Base-by-base conservation (phyloP, 2,797 vertebrate genomes). In the Sebastes minor region DNA sequence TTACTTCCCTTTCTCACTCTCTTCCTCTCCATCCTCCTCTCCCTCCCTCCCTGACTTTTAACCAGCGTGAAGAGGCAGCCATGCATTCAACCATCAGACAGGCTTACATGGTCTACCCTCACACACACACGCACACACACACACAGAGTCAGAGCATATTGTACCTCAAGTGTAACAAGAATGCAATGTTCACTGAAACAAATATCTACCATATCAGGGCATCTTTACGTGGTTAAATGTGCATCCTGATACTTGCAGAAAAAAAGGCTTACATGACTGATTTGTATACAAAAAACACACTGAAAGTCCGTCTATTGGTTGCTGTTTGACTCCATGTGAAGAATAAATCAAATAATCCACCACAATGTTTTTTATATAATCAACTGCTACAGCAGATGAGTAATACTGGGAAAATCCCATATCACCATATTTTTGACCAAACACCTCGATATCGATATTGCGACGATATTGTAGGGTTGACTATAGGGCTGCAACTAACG, bases 21-120 rank as follows among this genome's bases (percentile, higher is more conserved):
- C 87, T 90, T 85, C 85, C 88, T 84, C 86, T 74, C 81, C 74
- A 65, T 78, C 65, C 82, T 85, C 82, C 81, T 65, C 35, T 75
- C 63, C 72, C 68, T 78, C 69, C 67, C 84, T 82, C 88, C 87
- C 85, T 66, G 88, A 89, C 92, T 94, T 93, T 90, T 93, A 94
- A 95, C 90, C 91, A 95, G 94, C 94, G 93, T 94, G 94, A 94
- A 94, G 92, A 92, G 59, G 92, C 93, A 95, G 92, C 89, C 94
- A 81, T 94, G 94, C 94, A 80, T 93, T 95, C 94, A 95, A 95
- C 94, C 94, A 94, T 95, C 94, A 95, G 92, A 94, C 94, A 92
- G 93, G 85, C 89, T 86, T 87, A 94, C 93, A 92, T 92, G 90
- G 82, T 84, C 84, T 49, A 55, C 77, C 69, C 89, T 83, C 81